Evolutionary conservation across 1,140 invertebrate genomes (phyloP), one percentile per base, ranked within the genome.

Genomic region (Zaprionus taronus): DNA sequence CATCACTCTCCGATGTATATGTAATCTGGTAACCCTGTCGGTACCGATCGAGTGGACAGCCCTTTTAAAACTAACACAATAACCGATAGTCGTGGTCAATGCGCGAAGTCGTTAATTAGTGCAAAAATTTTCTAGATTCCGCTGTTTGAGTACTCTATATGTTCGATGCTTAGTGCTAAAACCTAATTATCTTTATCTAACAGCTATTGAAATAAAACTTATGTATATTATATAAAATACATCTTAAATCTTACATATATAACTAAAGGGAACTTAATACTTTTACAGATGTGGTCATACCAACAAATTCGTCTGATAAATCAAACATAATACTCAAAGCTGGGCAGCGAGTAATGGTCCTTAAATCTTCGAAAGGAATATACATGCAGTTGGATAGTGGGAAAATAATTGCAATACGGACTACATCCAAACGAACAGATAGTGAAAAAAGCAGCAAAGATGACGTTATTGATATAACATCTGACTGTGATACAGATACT

Each of bases 301-400:
- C 98, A 49, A 98, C 97, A 0, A 98, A 97, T 93, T 96, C 96
- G 61, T 96, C 95, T n/a, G 97, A 97, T 79, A 96, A 96, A 83
- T 96, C 95, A 22, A 97, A 96, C 83, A 98, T 97, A 69, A 96
- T 97, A 9, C 93, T 99, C 17, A 98, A 98, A 92, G 97, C 97
- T 5, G 98, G 98, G 1, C 97, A 99, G 92, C 95, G 97, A 79
- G 97, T 99, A 0, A 96, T 98, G 94, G 97, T 99, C 4, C 94
- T 99, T 2, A 98, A 98, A 92, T 98, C 97, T 17, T 96, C 97
- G 0, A 98, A 98, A 93, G 98, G 98, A 36, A 98, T 99, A 70
- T 99, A 99, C 93, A 97, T 99, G 95, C 97, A 98, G 77, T 94
- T 98, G 24, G 97, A 98, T 90, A 98, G 97, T 86, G 97, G 98